Evolutionary conservation across 2,888 invertebrate species (phyloP), one percentile per base, ranked within the genome.

Genomic region (Chrysina gloriosa): DNA sequence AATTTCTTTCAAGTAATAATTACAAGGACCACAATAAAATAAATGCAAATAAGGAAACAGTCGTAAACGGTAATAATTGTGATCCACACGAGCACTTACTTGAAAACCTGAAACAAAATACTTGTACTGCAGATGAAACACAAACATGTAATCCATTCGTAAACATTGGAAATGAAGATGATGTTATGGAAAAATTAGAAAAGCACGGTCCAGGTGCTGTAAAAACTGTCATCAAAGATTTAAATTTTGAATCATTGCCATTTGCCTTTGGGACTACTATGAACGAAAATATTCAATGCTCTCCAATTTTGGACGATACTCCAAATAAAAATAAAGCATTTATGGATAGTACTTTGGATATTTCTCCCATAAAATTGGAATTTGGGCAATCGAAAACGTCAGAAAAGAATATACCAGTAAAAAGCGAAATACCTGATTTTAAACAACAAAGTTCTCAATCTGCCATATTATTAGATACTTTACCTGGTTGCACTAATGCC

Each of bases 281-380:
- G 6, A 61, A 65, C 52, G 50, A 61, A 58, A 72, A 61, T 63
- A 68, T 80, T 21, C 79, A 78, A 3, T 74, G 78, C 9, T 82
- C 82, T 2, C 82, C 82, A 2, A 65, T 82, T 25, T 76, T 73
- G 2, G 70, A 71, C 0, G 80, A 81, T 34, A 83, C 82, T 0
- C 82, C 83, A 3, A 79, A 73, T 36, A 76, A 78, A 69, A 81
- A 86, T 67, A 80, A 83, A 74, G 88, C 88, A 77, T 85, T 89
- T 68, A 77, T 89, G 11, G 85, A 86, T 73, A 84, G 85, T 70
- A 89, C 89, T 5, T 72, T 85, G 14, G 86, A 89, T 77, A 88
- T 89, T 78, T 89, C 89, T 0, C 89, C 89, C 0, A 89, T 89
- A 68, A 85, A 85, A 78, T 80, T 74, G 0, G 74, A 75, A 31